A percentile compares a stretch with the other conserved stretches of the same genome.
phyloP scores from a whole-genome alignment of 1,140 invertebrate species.

The Berghia stephanieae region DNA sequence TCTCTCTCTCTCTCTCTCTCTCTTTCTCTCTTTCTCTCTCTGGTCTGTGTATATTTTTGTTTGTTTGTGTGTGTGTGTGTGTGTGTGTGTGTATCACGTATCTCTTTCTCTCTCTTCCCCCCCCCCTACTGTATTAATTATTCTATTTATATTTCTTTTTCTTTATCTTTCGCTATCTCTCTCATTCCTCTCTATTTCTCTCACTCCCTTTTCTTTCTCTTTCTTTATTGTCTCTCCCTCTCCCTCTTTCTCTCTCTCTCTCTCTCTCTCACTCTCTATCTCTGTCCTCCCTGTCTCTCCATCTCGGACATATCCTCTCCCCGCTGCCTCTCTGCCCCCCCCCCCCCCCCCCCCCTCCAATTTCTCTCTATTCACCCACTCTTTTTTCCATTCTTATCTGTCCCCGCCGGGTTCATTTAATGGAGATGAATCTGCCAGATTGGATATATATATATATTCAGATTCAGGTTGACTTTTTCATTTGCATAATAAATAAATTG shows the following conservation, averaged over 20 bases:
- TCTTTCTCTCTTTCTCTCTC: conserved; percentile 12
- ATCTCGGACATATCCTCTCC: neutral
- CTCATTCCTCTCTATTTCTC: neutral
- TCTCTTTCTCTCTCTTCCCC: neutral
- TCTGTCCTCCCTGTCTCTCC: neutral
- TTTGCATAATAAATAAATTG: too few species aligned
- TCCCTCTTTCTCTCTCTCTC: neutral
- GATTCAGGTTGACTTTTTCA: too few species aligned
- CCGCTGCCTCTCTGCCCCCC: neutral
- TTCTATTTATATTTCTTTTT: neutral
- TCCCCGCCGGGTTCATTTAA: too few species aligned
- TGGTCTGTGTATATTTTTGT: neutral
- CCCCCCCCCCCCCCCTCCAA: neutral
- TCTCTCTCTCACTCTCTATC: neutral
- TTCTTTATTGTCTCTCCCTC: neutral
- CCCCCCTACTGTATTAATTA: too few species aligned
- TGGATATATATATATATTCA: too few species aligned
- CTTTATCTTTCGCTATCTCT: neutral
- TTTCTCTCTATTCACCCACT: neutral
- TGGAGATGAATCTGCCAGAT: too few species aligned
- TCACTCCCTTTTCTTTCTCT: neutral
- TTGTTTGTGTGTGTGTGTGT: too few species aligned
- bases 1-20: conserved; percentile 1
- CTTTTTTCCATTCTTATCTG: neutral
- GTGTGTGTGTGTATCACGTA: too few species aligned